These are phyloP conservation scores for Creontiades dilutus DNA, from an alignment of 2,888 invertebrate species.

Conservation along the genomic window DNA sequence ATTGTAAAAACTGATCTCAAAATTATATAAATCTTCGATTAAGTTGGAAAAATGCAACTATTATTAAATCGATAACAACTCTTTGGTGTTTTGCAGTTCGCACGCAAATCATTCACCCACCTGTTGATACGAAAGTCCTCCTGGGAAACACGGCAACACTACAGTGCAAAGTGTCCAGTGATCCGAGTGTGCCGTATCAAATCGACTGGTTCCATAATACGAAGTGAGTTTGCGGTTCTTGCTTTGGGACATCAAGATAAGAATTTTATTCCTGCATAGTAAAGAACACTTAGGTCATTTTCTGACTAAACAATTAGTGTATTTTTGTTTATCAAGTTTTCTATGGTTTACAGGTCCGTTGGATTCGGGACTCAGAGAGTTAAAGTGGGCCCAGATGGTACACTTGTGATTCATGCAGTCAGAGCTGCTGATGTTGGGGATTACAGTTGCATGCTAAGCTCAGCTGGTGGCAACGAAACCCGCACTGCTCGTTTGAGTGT, in stretches of 20 bases:
- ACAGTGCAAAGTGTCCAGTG: slow-evolving; percentile 96
- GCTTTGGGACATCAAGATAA: background rate
- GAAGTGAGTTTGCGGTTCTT: slow-evolving; percentile 80
- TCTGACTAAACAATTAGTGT: too few relatives aligned
- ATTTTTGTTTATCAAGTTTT: background rate
- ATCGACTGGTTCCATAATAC: slow-evolving; percentile 94
- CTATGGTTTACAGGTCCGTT: slow-evolving; percentile 79
- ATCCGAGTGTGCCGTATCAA: slow-evolving; percentile 91
- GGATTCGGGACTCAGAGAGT: slow-evolving; percentile 86
- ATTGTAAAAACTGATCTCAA: too few relatives aligned
- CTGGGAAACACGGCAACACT: slow-evolving; percentile 95
- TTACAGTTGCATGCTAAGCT: slow-evolving; percentile 94
- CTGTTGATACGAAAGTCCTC: slow-evolving; percentile 93
- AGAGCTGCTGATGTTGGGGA: slow-evolving; percentile 95
- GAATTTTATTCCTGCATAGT: background rate
- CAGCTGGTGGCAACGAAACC: slow-evolving; percentile 95
- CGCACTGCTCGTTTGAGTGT: slow-evolving; percentile 90
- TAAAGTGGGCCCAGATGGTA: slow-evolving; percentile 89
- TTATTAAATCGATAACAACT: too few relatives aligned
- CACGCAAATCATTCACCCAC: slow-evolving; percentile 95
- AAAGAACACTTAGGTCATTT: background rate
- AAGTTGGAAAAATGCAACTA: too few relatives aligned
- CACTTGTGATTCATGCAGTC: slow-evolving; percentile 91
- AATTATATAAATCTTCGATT: too few relatives aligned
- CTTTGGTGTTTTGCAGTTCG: slow-evolving; percentile 83